Evolutionary conservation across 2,797 vertebrate species (phyloP), one percentile per base, ranked within the genome.

Genomic region (Phataginus tetradactyla): DNA sequence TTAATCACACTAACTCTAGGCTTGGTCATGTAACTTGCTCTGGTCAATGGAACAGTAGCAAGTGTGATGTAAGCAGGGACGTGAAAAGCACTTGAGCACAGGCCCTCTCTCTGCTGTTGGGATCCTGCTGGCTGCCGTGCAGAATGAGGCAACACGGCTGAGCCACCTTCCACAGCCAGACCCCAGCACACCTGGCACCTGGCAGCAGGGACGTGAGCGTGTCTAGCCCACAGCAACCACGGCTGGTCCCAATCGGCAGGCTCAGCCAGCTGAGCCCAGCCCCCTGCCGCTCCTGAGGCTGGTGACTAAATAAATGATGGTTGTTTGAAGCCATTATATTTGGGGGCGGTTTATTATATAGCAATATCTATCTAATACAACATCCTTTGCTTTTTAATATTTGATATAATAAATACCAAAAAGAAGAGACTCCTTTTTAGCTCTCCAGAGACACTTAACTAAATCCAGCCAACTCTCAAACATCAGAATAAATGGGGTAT

Each of bases 291-390:
- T 86, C 15, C 12, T 80, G 63, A 80, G 27, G 29, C 32, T n/a
- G 66, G 21, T n/a, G 34, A 55, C 55, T 90, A 66, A 93, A 61
- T n/a, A 93, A 71, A 20, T 45, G 39, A 45, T 55, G 34, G 12
- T 86, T 85, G 21, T 72, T 96, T 88, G 63, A 86, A 92, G 64
- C 18, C 29, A n/a, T 77, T 80, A 37, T 92, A 84, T 75, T 91
- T 78, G 89, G 78, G 21, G 20, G 20, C 93, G n/a, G 5, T 77
- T 86, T 96, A 42, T 83, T 32, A 69, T 55, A 83, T 45, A 91
- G 27, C 13, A 78, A 51, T 74, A 69, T 66, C 21, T 89, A 84
- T 80, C n/a, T 74, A 11, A 55, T 77, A 83, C 6, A 49, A 34
- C 7, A 84, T 13, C 18, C 12, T 75, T 45, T 87, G 13, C 4